Conservation (phyloP, 2,888 invertebrate genomes). For the Ethmia dodecea region DNA sequence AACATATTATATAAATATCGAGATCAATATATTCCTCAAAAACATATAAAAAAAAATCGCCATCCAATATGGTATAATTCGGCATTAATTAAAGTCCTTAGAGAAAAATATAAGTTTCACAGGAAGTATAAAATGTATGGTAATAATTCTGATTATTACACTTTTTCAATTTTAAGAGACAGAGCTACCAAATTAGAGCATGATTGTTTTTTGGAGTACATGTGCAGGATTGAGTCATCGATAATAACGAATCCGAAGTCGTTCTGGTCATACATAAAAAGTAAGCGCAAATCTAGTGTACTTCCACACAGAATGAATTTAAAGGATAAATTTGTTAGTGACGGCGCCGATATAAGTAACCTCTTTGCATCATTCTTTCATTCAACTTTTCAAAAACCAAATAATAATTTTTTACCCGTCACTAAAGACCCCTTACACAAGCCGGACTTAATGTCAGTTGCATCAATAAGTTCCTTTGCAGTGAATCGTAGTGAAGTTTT, state of each 20-base stretch:
- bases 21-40: conserved; percentile 7
- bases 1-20: conserved; percentile 3
- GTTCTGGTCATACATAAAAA: conserved; percentile 9
- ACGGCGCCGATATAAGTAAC: background rate
- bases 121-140: conserved; percentile 12
- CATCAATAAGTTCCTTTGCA: background rate
- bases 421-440: background rate
- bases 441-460: background rate
- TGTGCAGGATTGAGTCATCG: conserved; percentile 1
- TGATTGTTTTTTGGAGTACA: conserved; percentile 3
- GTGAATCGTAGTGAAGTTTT: too few relatives aligned
- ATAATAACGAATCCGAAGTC: conserved; percentile 6
- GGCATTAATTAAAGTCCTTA: conserved; percentile 17
- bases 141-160: conserved; percentile 6
- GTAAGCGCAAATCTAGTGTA: background rate
- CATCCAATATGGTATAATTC: conserved; percentile 19
- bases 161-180: background rate
- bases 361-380: conserved; percentile 5
- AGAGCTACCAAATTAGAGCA: background rate
- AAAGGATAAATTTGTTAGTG: background rate
- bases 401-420: background rate
- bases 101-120: conserved; percentile 13
- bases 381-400: background rate
- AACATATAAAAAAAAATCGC: background rate
- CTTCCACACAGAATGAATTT: background rate